Evolutionary conservation across 1,140 invertebrate genomes (phyloP), one percentile per base, ranked within the genome.

Genomic region (Nephila pilipes): DNA sequence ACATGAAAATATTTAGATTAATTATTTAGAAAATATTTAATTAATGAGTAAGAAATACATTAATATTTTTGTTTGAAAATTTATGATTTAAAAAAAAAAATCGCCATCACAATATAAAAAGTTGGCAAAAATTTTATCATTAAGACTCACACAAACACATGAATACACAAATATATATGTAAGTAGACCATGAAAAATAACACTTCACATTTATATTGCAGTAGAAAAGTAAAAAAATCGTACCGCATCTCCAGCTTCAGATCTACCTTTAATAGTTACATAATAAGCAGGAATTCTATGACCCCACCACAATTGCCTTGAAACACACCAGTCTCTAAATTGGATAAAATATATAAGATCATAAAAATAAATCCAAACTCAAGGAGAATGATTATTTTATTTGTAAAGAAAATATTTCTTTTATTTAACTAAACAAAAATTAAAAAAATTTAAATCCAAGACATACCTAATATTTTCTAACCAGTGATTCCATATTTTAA

Each of bases 231-330:
- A 55, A 57, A 58, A 60, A 60, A 1, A 0, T 20, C 58, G 22
- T 90, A 90, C 88, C 5, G 65, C 46, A 91, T 91, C 89, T 10
- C 80, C 75, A 46, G 55, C 32, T 63, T 83, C 79, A 46, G 80
- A 29, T 69, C 18, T 83, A n/a, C n/a, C 91, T 29, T 94, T 92
- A 38, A 94, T 95, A 12, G 96, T 97, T n/a, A 99, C 97, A 95
- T 96, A 97, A 96, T 99, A 99, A 1, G 99, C 99, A 2, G 99
- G 99, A 94, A 99, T 99, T 81, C 98, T 97, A 96, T 99, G 99
- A 14, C 99, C 99, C 99, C 99, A 99, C 99, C 99, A 99, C 6
- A 99, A 96, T 95, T 99, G 99, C 18, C 99, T 96, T 8, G 98
- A 99, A 94, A 99, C 98, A 95, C 99, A 99, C 99, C 99, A 99